Conservation (phyloP, 1,140 invertebrate species). For the Drosophila biarmipes region DNA sequence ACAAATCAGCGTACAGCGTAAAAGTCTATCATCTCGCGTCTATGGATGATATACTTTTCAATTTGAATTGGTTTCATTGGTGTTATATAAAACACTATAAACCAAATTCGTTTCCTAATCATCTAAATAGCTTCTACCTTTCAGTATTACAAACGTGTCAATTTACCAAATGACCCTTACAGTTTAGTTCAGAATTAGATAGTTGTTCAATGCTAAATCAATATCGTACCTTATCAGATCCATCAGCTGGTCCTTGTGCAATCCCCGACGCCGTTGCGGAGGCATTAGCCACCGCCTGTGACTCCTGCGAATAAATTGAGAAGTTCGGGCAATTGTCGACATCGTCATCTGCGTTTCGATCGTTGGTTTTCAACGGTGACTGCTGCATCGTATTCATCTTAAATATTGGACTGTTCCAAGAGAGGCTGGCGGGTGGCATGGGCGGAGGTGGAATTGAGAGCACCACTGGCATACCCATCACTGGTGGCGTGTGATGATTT, state of each 20-base stretch:
- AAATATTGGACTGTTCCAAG: slow-evolving; percentile 68
- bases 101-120: no score
- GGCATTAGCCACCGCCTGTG: slow-evolving; percentile 89
- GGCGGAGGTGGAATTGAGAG: slow-evolving; percentile 73
- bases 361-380: slow-evolving; percentile 11
- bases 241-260: slow-evolving; percentile 22
- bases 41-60: no score
- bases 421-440: slow-evolving; percentile 62
- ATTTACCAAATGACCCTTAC: no score
- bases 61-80: no score
- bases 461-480: slow-evolving; percentile 38
- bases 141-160: no score
- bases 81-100: no score
- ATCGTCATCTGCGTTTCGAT: slow-evolving; percentile 85
- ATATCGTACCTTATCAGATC: slow-evolving; percentile 63
- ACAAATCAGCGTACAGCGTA: no score
- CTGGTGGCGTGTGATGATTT: slow-evolving; percentile 18
- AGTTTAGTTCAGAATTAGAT: no score
- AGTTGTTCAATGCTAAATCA: no score
- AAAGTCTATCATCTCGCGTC: no score
- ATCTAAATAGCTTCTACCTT: no score
- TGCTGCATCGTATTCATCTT: slow-evolving; percentile 54
- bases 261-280: slow-evolving; percentile 75
- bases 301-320: slow-evolving; percentile 92
- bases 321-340: slow-evolving; percentile 93